phyloP scores from a whole-genome alignment of 2,888 invertebrate genomes.

The Scelioninae gen. 1 region DNA sequence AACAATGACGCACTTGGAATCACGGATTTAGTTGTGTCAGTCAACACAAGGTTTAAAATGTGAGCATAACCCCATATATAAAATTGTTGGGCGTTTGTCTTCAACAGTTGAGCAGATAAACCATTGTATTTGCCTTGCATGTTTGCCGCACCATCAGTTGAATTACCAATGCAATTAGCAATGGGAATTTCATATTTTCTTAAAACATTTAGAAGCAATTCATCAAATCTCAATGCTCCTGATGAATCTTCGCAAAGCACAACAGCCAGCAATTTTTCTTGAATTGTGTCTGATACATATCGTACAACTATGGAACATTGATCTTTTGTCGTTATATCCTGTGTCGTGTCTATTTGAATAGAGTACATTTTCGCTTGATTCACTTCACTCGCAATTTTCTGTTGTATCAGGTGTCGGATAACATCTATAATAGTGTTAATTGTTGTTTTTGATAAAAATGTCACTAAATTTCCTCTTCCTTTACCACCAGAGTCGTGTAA shows the following conservation, averaged over 20 bases:
- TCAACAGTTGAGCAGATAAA: slow-evolving; percentile 15
- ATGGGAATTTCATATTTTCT: slow-evolving; percentile 2
- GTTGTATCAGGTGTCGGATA: slow-evolving; percentile 1
- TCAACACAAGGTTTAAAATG: slow-evolving; percentile 28
- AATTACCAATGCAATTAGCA: slow-evolving; percentile 2
- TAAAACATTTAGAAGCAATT: slow-evolving; percentile 9
- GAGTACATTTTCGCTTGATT: slow-evolving; percentile 5
- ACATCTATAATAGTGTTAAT: slow-evolving; percentile 4
- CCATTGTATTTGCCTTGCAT: slow-evolving; percentile 35
- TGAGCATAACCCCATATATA: slow-evolving; percentile 23
- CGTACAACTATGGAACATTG: slow-evolving; percentile 31
- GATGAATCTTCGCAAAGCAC: not conserved
- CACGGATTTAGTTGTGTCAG: slow-evolving; percentile 17
- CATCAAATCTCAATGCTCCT: not conserved
- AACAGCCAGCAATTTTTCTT: slow-evolving; percentile 24
- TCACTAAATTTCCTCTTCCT: slow-evolving; percentile 16
- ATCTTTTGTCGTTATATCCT: slow-evolving; percentile 44
- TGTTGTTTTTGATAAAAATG: slow-evolving; percentile 20
- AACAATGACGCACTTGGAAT: slow-evolving; percentile 8
- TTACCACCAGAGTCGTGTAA: not conserved
- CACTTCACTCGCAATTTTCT: slow-evolving; percentile 23
- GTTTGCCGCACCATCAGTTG: slow-evolving; percentile 38
- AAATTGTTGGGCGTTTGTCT: slow-evolving; percentile 18
- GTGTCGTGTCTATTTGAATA: slow-evolving; percentile 36
- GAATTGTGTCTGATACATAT: slow-evolving; percentile 11